Percentiles rank a stretch among this genome's conserved stretches.
phyloP scores from a whole-genome alignment of 2,113 vertebrate genomes.

The Hydrolagus affinis region DNA sequence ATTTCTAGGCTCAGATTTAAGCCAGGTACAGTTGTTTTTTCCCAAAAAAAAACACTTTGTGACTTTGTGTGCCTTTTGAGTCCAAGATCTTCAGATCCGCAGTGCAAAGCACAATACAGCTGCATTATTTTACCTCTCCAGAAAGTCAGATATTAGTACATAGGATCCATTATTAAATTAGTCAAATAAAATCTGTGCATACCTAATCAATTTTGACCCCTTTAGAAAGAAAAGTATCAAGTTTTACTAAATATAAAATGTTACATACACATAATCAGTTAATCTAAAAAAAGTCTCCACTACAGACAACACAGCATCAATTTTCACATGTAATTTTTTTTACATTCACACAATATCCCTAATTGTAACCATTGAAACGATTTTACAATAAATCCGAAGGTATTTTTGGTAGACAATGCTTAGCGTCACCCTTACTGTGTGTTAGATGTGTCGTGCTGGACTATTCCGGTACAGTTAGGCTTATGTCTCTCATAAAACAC shows the following conservation, averaged over 20 bases:
- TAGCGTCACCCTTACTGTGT: not conserved
- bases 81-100: not conserved
- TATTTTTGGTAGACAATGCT: constrained; percentile 20
- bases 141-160: not conserved
- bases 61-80: not conserved
- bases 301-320: not conserved
- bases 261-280: not conserved
- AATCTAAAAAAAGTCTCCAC: not conserved
- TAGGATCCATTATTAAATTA: not conserved
- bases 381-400: constrained; percentile 1
- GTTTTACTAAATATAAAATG: not conserved
- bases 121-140: not conserved
- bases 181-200: not conserved
- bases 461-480: not conserved
- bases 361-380: not conserved
- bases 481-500: not conserved
- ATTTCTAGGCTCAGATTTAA: not conserved
- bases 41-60: no score
- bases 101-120: constrained; percentile 10
- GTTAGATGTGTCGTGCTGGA: not conserved
- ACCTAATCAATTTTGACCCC: not conserved
- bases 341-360: not conserved
- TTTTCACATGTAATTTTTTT: not conserved
- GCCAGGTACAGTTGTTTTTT: not conserved
- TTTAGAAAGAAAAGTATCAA: not conserved